These are phyloP conservation scores for Osmerus eperlanus DNA, from an alignment of 2,113 vertebrate species.

Conservation along the genomic window DNA sequence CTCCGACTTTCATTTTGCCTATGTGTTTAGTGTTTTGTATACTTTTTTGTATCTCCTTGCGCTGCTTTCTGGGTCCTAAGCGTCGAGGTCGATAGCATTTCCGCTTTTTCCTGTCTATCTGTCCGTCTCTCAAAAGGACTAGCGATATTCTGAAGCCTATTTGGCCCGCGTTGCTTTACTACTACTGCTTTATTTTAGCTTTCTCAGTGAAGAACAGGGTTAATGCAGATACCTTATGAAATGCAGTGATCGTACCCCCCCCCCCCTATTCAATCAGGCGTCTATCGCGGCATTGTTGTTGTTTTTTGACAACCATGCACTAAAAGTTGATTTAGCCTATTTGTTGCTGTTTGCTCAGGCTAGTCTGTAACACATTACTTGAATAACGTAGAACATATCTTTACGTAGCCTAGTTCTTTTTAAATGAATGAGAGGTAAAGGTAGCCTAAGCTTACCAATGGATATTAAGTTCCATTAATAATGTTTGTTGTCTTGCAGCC, in stretches of 20 bases:
- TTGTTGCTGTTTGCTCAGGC: neutral
- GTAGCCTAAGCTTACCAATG: constrained; percentile 23
- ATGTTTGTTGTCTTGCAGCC: constrained; percentile 44
- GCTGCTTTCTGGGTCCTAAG: constrained; percentile 30
- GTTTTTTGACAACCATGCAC: constrained; percentile 1
- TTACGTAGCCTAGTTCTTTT: neutral
- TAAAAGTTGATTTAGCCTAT: neutral
- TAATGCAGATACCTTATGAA: neutral
- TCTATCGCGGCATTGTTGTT: constrained; percentile 1
- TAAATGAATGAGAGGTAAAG: neutral
- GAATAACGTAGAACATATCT: neutral
- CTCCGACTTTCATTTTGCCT: constrained; percentile 22
- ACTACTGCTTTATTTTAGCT: neutral
- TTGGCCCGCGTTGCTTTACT: neutral
- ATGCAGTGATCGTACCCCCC: no score
- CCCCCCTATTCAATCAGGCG: neutral
- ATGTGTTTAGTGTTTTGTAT: constrained; percentile 35
- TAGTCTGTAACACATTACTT: neutral
- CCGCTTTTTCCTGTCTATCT: constrained; percentile 20
- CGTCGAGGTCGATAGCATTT: constrained; percentile 30
- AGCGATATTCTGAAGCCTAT: constrained; percentile 6
- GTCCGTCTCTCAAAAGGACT: constrained; percentile 34
- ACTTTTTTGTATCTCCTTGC: constrained; percentile 27
- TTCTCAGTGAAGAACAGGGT: neutral
- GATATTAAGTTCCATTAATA: constrained; percentile 36